Conservation (phyloP, 2,797 vertebrate genomes). For the Gallinago solitaria region DNA sequence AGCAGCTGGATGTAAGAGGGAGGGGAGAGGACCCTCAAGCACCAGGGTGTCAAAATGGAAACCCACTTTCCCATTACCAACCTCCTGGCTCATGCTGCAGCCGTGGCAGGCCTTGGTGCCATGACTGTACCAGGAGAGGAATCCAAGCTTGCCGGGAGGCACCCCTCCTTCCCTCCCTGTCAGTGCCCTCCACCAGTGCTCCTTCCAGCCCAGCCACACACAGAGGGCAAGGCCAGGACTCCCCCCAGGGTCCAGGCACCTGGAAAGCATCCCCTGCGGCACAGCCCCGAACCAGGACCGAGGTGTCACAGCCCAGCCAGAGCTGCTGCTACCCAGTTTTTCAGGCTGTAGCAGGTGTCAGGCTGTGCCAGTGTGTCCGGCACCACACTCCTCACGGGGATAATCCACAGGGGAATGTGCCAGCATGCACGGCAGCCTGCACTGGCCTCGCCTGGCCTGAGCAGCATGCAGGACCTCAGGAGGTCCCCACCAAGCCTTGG, state of each 20-base stretch:
- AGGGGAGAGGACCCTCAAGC: not conserved
- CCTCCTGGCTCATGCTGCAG: accelerated
- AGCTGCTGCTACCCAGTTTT: not conserved
- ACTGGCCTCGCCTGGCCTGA: accelerated
- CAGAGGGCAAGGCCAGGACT: not conserved
- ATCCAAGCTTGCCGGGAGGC: not conserved
- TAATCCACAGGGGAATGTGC: not conserved
- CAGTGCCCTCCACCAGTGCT: not conserved
- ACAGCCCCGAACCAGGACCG: accelerated
- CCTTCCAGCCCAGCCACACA: not conserved
- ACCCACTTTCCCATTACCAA: not conserved
- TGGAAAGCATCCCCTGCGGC: accelerated
- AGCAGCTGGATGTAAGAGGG: not conserved
- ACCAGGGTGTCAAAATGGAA: not conserved
- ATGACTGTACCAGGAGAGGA: accelerated
- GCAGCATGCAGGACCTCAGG: not conserved
- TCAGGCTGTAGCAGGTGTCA: constrained; percentile 1
- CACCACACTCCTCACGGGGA: not conserved
- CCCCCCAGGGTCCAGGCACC: accelerated
- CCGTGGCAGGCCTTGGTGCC: not conserved
- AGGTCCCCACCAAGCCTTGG: not conserved
- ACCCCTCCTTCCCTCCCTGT: no score
- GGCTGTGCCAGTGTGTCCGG: accelerated
- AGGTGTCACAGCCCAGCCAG: accelerated
- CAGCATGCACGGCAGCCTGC: accelerated